Conservation (phyloP, 2,113 vertebrate genomes). For the Dunckerocampus dactyliophorus region DNA sequence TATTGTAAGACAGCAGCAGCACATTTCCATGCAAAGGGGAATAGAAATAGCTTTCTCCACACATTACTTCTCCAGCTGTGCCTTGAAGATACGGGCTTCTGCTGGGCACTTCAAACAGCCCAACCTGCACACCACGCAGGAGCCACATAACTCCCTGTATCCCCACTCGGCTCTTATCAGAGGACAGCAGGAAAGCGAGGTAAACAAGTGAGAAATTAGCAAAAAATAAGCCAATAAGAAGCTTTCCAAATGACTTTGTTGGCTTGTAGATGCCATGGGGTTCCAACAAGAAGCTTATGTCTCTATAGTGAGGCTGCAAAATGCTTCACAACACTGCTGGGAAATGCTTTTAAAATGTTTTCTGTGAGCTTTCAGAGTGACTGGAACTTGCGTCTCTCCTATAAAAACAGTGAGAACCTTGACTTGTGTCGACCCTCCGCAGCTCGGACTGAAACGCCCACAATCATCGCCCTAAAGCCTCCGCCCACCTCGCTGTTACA, state of each 20-base stretch:
- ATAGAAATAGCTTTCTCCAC: slow-evolving; percentile 23
- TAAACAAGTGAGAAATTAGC: slow-evolving; percentile 45
- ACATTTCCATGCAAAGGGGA: slow-evolving; percentile 45
- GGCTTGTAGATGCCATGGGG: slow-evolving; percentile 24
- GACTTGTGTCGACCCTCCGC: slow-evolving; percentile 45
- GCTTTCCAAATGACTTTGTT: slow-evolving; percentile 28
- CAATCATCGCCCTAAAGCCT: slow-evolving; percentile 22
- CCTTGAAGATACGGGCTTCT: slow-evolving; percentile 52
- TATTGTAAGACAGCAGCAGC: slow-evolving; percentile 41
- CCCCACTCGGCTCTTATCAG: slow-evolving; percentile 62
- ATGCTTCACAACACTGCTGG: not conserved
- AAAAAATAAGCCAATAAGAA: slow-evolving; percentile 43
- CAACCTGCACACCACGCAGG: slow-evolving; percentile 28
- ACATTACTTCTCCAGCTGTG: slow-evolving; percentile 48
- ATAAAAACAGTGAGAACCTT: slow-evolving; percentile 35
- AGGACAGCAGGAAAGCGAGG: slow-evolving; percentile 51
- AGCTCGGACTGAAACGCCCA: slow-evolving; percentile 46
- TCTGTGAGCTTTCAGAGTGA: not conserved
- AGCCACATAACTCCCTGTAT: slow-evolving; percentile 8
- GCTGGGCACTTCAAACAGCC: slow-evolving; percentile 54
- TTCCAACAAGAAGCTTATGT: not conserved
- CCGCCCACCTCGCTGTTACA: slow-evolving; percentile 34
- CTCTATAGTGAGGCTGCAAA: not conserved
- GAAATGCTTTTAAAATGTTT: slow-evolving; percentile 6
- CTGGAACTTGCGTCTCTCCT: slow-evolving; percentile 1